Evolutionary conservation across 2,888 invertebrate genomes (phyloP).

Genomic region (Tachina grossa): DNA sequence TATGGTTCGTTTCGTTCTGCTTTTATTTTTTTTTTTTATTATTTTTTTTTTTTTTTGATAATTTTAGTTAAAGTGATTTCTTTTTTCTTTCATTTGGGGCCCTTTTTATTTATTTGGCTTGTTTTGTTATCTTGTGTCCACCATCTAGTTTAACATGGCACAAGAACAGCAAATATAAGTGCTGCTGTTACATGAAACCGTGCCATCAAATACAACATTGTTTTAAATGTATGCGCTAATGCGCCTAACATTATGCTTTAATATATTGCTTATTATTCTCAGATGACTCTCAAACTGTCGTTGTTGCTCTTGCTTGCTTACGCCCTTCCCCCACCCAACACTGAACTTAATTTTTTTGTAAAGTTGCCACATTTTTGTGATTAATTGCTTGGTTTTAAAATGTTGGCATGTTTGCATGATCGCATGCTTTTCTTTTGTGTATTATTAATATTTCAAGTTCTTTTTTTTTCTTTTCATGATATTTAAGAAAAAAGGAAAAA

Average conservation of each 20-base stretch:
- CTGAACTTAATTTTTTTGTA: constrained; percentile 59
- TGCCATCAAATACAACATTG: constrained; percentile 45
- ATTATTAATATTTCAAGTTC: not conserved
- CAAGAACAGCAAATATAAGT: constrained; percentile 12
- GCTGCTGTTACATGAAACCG: constrained; percentile 5
- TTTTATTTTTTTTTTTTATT: constrained; percentile 30
- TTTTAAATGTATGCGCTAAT: constrained; percentile 61
- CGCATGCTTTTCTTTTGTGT: constrained; percentile 47
- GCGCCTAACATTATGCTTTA: constrained; percentile 67
- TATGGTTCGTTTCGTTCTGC: constrained; percentile 9
- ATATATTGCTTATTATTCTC: constrained; percentile 55
- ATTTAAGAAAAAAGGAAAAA: not conserved
- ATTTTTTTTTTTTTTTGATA: too few relatives aligned
- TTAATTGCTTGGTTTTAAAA: constrained; percentile 73
- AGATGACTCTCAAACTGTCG: constrained; percentile 16
- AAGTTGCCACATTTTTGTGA: constrained; percentile 64
- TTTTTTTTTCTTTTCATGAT: constrained; percentile 2
- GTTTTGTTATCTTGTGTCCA: constrained; percentile 59
- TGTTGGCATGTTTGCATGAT: constrained; percentile 74
- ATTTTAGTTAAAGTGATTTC: constrained; percentile 57
- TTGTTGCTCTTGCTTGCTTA: constrained; percentile 4
- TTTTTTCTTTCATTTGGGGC: constrained; percentile 30
- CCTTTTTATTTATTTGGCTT: constrained; percentile 54
- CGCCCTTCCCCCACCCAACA: constrained; percentile 9
- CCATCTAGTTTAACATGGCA: constrained; percentile 56